Percentiles rank a stretch among this genome's conserved stretches.
These are phyloP conservation scores for Polypedilum pembai DNA, from an alignment of 1,140 invertebrate genomes.

Conservation along the genomic window DNA sequence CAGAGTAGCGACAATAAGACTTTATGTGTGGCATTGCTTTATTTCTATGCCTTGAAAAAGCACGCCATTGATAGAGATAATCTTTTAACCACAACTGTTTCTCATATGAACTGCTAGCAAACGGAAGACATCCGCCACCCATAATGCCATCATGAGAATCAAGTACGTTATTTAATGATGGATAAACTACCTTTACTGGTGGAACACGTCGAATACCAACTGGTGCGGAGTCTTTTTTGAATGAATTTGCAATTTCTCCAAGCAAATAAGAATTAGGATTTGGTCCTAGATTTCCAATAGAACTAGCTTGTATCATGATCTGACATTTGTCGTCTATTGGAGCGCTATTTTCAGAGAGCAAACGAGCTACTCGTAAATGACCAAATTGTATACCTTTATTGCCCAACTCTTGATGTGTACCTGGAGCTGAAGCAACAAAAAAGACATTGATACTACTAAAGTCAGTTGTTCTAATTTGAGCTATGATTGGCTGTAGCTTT, in stretches of 20 bases:
- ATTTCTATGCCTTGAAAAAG: conserved; percentile 55
- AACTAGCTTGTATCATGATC: conserved; percentile 76
- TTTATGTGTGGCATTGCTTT: conserved; percentile 92
- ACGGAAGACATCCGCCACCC: conserved; percentile 85
- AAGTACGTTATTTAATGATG: conserved; percentile 68
- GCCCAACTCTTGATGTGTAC: conserved; percentile 56
- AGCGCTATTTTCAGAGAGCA: conserved; percentile 57
- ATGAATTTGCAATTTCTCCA: conserved; percentile 55
- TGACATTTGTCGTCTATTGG: conserved; percentile 46
- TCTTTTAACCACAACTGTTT: conserved; percentile 78
- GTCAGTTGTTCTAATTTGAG: conserved; percentile 64
- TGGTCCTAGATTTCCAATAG: conserved; percentile 77
- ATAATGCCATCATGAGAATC: conserved; percentile 73
- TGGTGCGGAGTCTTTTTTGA: conserved; percentile 47
- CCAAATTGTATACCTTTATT: conserved; percentile 54
- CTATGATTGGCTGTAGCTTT: conserved; percentile 63
- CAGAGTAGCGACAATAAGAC: conserved; percentile 70
- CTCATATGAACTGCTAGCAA: conserved; percentile 64
- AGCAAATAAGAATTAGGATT: conserved; percentile 61
- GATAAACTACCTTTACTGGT: conserved; percentile 51
- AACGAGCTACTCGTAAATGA: conserved; percentile 56
- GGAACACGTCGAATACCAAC: conserved; percentile 38
- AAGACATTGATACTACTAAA: conserved; percentile 77
- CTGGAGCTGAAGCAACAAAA: conserved; percentile 76
- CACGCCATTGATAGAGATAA: conserved; percentile 78